These are phyloP conservation scores for Engystomops pustulosus DNA, from an alignment of 2,113 vertebrate species.

Conservation along the genomic window DNA sequence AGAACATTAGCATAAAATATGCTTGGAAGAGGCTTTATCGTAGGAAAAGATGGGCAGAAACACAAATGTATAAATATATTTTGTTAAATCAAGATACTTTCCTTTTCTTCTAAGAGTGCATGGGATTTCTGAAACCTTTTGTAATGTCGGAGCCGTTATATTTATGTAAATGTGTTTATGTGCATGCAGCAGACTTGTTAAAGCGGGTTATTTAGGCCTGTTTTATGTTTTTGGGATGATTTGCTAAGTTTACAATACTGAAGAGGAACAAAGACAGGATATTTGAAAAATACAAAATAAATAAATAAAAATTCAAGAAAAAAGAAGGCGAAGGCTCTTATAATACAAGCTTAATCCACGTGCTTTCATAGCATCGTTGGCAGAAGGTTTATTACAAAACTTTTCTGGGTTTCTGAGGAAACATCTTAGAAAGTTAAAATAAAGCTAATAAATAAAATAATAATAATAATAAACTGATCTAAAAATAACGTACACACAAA, in stretches of 20 bases:
- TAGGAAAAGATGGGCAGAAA: conserved; percentile 51
- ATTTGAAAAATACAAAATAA: conserved; percentile 2
- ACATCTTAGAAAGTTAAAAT: neutral
- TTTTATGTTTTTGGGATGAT: conserved; percentile 45
- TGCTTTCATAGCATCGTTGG: neutral
- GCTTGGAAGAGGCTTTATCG: conserved; percentile 52
- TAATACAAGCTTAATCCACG: too few species aligned
- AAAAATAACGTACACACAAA: too few species aligned
- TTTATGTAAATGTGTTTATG: conserved; percentile 59
- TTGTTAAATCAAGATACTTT: conserved; percentile 57
- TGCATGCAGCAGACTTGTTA: conserved; percentile 39
- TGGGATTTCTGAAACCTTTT: conserved; percentile 53
- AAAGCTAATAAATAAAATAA: neutral
- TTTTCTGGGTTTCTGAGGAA: neutral
- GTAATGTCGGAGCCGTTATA: conserved; percentile 40
- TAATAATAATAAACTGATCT: neutral
- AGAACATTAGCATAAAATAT: conserved; percentile 57
- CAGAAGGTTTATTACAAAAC: neutral
- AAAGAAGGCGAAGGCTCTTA: neutral
- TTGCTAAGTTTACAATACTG: conserved; percentile 10
- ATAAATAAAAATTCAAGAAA: neutral
- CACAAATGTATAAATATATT: conserved; percentile 55
- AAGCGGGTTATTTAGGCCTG: conserved; percentile 40
- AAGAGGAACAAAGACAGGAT: conserved; percentile 26
- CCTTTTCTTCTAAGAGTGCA: conserved; percentile 45